Base-by-base conservation (phyloP, 1,140 invertebrate genomes). In the Panagrolaimus sp. region DNA sequence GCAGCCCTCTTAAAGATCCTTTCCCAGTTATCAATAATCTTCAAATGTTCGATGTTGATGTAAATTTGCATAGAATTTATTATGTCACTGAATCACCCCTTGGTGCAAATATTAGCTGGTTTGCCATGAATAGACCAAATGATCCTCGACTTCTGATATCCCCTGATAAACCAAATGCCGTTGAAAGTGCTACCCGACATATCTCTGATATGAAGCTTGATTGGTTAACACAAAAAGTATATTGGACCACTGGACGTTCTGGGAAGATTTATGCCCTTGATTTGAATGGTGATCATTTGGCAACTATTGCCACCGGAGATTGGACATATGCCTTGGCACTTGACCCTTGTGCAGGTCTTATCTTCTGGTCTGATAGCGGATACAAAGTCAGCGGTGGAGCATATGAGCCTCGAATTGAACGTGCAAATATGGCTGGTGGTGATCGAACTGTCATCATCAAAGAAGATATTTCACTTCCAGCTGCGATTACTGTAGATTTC, bases 401-500 rank as follows among this genome's bases (percentile, higher is more conserved):
- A 12, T 82, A 82, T 48, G 76, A 80, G 15, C 85, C 86, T 21
- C 94, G 94, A 83, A 98, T 98, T 48, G 94, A 93, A 81, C 87
- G 92, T 65, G 91, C 94, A 0, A 96, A 94, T 0, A 95, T 97
- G 93, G 94, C 94, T 1, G 96, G 96, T 3, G 94, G 93, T 0
- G 84, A 93, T 52, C 93, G 94, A 78, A 89, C 88, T 68, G 90
- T 91, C 0, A 91, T 98, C 17, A 89, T 98, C 0, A 90, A 91
- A 43, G 90, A 89, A 77, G 91, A 96, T 72, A 84, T 98, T 0
- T 92, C 93, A 0, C 93, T 96, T 84, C 94, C 95, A 0, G 95
- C 93, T 79, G 95, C 95, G 26, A 85, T 98, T 21, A 91, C 94
- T 0, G 91, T 98, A 43, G 96, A 98, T 85, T 97, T 93, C 80